These are phyloP conservation scores for Seriola aureovittata DNA, from an alignment of 2,113 vertebrate genomes.

Conservation along the genomic window DNA sequence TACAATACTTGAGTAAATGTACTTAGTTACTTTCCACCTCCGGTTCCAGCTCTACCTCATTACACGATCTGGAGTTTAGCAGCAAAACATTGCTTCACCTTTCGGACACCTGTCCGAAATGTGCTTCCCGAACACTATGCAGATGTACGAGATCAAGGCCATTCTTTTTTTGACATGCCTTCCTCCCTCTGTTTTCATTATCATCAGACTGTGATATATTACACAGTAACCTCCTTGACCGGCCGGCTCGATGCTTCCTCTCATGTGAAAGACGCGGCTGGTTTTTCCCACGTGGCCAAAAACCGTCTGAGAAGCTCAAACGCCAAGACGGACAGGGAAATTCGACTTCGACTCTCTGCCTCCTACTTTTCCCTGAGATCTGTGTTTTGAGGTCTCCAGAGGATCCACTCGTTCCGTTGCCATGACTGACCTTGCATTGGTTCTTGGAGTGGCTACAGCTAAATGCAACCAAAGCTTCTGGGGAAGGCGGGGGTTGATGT, in stretches of 20 bases:
- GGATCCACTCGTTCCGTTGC: slow-evolving; percentile 36
- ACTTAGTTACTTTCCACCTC: background rate
- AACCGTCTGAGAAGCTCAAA: slow-evolving; percentile 62
- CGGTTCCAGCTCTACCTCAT: background rate
- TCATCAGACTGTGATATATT: slow-evolving; percentile 58
- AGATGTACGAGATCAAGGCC: slow-evolving; percentile 69
- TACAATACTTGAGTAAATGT: no score
- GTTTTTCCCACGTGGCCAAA: slow-evolving; percentile 35
- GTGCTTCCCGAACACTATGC: slow-evolving; percentile 48
- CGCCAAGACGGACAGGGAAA: slow-evolving; percentile 64
- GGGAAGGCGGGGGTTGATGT: slow-evolving; percentile 15
- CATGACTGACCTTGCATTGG: slow-evolving; percentile 30
- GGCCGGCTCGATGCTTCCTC: slow-evolving; percentile 47
- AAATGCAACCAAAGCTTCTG: slow-evolving; percentile 28
- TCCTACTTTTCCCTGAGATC: slow-evolving; percentile 46
- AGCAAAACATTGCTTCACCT: slow-evolving; percentile 4
- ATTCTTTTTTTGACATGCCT: slow-evolving; percentile 59
- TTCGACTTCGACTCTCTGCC: slow-evolving; percentile 20
- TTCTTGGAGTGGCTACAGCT: slow-evolving; percentile 31
- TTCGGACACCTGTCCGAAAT: slow-evolving; percentile 59
- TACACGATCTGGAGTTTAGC: slow-evolving; percentile 11
- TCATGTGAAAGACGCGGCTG: slow-evolving; percentile 25
- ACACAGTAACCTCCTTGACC: slow-evolving; percentile 45
- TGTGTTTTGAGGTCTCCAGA: slow-evolving; percentile 41
- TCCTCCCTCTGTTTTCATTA: slow-evolving; percentile 59